Percentiles rank a stretch among this genome's conserved stretches.
These are phyloP conservation scores for Tridacna gigas DNA, from an alignment of 2,888 invertebrate genomes.

Conservation along the genomic window DNA sequence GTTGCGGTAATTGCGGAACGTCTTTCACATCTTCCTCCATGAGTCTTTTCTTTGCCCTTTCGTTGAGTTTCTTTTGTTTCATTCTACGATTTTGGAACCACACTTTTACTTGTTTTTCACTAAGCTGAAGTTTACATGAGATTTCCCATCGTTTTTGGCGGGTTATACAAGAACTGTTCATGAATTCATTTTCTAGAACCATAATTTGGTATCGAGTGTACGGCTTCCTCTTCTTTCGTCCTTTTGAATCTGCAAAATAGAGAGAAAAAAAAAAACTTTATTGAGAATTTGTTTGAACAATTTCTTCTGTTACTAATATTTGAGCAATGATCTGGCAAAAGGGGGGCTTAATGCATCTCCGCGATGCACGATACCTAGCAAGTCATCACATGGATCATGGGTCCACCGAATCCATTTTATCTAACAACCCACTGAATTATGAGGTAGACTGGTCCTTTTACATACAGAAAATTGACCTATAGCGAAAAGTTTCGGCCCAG, in stretches of 20 bases:
- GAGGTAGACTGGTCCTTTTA: no score
- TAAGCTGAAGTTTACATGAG: constrained; percentile 97
- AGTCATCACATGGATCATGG: no score
- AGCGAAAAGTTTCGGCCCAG: no score
- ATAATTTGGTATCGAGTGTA: constrained; percentile 99
- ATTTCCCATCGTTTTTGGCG: constrained; percentile 99
- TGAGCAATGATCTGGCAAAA: no score
- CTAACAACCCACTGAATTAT: no score
- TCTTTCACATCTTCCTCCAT: constrained; percentile 75
- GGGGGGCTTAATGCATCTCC: no score
- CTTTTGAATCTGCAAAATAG: constrained; percentile 79
- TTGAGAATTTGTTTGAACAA: no score
- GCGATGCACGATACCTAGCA: no score
- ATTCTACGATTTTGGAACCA: constrained; percentile 99
- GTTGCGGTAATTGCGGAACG: constrained; percentile 40
- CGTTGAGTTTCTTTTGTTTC: constrained; percentile 96
- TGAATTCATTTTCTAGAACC: constrained; percentile 98
- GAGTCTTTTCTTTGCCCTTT: constrained; percentile 80
- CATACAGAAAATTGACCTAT: no score
- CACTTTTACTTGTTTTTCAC: constrained; percentile 95
- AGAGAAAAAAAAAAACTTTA: neutral
- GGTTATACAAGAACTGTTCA: constrained; percentile 98
- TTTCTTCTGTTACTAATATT: no score
- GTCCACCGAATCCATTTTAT: no score
- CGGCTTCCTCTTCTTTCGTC: constrained; percentile 96